Conservation (phyloP, 2,797 vertebrate species). For the Nyctalus aviator region DNA sequence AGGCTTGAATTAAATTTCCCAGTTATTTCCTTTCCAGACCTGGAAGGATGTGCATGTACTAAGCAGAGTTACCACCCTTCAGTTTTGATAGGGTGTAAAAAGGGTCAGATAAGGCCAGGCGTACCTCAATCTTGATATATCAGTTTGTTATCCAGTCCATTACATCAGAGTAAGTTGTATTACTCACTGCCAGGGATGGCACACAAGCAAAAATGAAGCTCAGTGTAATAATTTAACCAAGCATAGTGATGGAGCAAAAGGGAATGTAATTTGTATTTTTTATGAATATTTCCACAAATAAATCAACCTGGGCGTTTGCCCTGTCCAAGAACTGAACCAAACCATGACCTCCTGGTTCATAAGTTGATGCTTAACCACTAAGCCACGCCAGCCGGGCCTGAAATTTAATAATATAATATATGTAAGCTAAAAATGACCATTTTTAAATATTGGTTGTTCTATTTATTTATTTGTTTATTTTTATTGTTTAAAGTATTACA, state of each 20-base stretch:
- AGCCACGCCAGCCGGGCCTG: background rate
- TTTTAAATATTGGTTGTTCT: background rate
- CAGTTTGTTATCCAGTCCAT: background rate
- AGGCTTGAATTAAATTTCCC: constrained; percentile 57
- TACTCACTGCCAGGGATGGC: background rate
- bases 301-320: background rate
- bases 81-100: background rate
- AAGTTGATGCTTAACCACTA: background rate
- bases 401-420: background rate
- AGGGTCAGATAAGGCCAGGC: background rate
- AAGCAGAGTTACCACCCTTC: background rate
- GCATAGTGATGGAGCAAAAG: background rate
- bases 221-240: background rate
- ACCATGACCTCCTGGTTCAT: background rate
- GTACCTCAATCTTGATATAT: background rate
- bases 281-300: background rate
- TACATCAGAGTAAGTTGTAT: background rate
- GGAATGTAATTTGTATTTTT: constrained; percentile 1
- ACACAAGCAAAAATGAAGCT: background rate
- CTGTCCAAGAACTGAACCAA: background rate
- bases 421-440: background rate
- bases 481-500: too few relatives aligned
- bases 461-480: too few relatives aligned
- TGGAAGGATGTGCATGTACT: background rate
- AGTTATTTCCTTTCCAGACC: constrained; percentile 49